Evolutionary conservation across 2,113 vertebrate species (phyloP).

Genomic region (Chunga burmeisteri): DNA sequence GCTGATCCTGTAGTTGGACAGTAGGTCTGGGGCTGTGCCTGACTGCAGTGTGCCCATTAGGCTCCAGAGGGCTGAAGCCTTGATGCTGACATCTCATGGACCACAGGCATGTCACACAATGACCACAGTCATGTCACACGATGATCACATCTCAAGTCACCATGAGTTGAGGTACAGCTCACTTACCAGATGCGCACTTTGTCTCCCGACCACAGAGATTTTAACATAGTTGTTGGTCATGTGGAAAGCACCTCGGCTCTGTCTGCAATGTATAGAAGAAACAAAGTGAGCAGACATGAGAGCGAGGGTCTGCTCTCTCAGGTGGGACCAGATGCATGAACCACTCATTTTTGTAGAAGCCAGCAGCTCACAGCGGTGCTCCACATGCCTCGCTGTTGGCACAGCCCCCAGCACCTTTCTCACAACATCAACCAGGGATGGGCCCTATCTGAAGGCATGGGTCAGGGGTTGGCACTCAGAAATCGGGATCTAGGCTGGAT

Average conservation of each 20-base stretch:
- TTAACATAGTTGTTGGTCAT: background rate
- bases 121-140: too few species aligned
- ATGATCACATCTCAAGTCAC: too few species aligned
- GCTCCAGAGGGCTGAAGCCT: background rate
- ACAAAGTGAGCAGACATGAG: background rate
- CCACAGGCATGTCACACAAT: too few species aligned
- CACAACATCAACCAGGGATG: too few species aligned
- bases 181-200: background rate
- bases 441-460: background rate
- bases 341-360: background rate
- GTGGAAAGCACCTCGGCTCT: background rate
- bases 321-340: background rate
- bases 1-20: background rate
- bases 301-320: background rate
- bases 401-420: background rate
- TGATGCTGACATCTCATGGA: background rate
- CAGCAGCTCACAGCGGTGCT: background rate
- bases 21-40: background rate
- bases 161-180: background rate
- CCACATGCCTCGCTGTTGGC: rapidly evolving
- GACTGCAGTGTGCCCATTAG: background rate
- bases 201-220: background rate
- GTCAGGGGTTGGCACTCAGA: background rate
- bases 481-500: background rate
- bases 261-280: background rate